Evolutionary conservation across 2,888 invertebrate species (phyloP), one percentile per base, ranked within the genome.

Genomic region (Acrocyrtus sp.): DNA sequence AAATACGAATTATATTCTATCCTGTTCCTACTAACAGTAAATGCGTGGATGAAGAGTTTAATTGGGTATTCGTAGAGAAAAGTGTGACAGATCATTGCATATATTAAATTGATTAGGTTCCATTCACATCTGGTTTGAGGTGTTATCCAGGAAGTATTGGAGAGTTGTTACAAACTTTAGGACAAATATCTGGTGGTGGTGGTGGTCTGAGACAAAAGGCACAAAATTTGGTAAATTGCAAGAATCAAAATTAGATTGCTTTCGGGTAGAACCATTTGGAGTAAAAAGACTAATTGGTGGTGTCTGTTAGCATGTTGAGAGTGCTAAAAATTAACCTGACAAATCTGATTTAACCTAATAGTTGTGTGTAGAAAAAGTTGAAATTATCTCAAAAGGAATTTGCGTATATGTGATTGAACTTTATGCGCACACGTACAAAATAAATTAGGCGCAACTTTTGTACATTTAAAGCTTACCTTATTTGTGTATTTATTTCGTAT

Each of bases 111-210:
- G 39, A 39, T 15, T 53, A 76, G 75, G 69, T 76, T 65, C 72
- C 75, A 4, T 76, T 41, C 72, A 73, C 69, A 48, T 43, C 56
- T 45, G 75, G 70, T 70, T 73, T 75, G 57, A 67, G 77, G 47
- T 73, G 75, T 50, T 70, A 73, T 70, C 75, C 77, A 21, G 77
- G 77, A 68, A 73, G 75, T 75, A 73, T 77, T 70, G 75, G 67
- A 43, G 77, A 77, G 41, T 67, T 77, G 45, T 70, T 77, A 19
- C 73, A 75, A 70, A 63, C 72, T 29, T 69, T 77, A 72, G 72
- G 76, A 56, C 74, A 77, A 51, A 54, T 75, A 51, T 51, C 72
- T 47, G 65, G 65, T 19, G 66, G 72, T 65, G 75, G 53, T 60
- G 60, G 54, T 61, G 68, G 26, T 43, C 6, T 5, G 5, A 67